These are phyloP conservation scores for Campylomormyrus numenius DNA, from an alignment of 2,113 vertebrate genomes.

Conservation along the genomic window DNA sequence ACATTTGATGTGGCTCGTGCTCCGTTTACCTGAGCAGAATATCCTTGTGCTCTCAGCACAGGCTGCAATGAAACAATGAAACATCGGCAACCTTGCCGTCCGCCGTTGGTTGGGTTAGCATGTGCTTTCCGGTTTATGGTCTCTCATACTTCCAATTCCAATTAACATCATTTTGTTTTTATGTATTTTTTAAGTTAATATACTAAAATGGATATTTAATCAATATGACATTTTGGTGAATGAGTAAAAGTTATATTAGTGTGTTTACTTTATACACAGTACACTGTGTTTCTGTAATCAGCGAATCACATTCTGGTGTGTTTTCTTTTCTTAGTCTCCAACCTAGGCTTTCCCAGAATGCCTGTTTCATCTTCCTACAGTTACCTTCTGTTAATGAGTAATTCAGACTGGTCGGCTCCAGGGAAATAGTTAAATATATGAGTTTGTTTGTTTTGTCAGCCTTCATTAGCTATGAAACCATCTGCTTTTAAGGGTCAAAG, in stretches of 20 bases:
- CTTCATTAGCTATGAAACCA: constrained; percentile 1
- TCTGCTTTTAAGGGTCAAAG: constrained; percentile 7
- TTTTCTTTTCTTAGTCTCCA: neutral
- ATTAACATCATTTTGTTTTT: neutral
- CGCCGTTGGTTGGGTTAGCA: neutral
- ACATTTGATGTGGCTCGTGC: neutral
- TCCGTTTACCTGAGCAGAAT: neutral
- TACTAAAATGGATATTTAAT: neutral
- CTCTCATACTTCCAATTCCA: neutral
- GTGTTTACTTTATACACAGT: neutral
- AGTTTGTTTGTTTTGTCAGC: constrained; percentile 10
- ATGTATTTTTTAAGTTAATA: neutral
- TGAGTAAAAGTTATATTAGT: neutral
- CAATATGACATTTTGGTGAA: neutral
- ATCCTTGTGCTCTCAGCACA: neutral
- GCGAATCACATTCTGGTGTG: neutral
- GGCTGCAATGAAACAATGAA: neutral
- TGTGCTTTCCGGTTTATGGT: neutral
- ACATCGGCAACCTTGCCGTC: neutral
- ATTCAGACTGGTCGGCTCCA: neutral
- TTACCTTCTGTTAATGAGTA: neutral
- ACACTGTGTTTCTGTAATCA: neutral
- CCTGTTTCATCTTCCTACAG: neutral
- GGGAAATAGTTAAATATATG: neutral
- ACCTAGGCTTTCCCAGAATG: neutral